phyloP scores from a whole-genome alignment of 2,797 vertebrate genomes.

The Balearica regulorum region DNA sequence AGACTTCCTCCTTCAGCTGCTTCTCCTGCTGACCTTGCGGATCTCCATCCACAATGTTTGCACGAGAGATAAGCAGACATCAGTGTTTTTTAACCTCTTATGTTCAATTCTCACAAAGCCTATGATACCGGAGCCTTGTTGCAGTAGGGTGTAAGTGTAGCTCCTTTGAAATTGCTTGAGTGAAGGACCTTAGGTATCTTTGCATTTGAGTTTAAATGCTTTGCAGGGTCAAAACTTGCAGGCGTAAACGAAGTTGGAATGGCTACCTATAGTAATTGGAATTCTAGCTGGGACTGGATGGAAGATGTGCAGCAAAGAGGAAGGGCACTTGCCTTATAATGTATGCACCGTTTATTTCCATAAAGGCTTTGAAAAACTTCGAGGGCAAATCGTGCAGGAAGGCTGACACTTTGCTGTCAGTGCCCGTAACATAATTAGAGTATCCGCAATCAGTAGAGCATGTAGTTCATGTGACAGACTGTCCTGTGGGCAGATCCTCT shows the following conservation, averaged over 20 bases:
- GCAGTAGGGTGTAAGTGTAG: background rate
- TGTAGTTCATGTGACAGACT: slow-evolving; percentile 39
- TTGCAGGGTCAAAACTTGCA: background rate
- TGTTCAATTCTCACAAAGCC: no score
- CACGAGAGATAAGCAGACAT: no score
- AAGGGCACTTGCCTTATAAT: background rate
- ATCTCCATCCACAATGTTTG: no score
- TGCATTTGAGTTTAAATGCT: background rate
- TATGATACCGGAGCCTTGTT: rapidly evolving
- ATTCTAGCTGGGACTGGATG: background rate
- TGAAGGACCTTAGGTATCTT: background rate
- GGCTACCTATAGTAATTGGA: background rate
- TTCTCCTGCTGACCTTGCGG: no score
- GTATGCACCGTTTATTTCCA: slow-evolving; percentile 7
- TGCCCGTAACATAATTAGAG: slow-evolving; percentile 12
- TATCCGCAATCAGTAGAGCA: slow-evolving; percentile 19
- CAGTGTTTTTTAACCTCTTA: no score
- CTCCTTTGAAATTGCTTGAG: background rate
- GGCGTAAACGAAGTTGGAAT: background rate
- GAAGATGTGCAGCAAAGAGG: background rate
- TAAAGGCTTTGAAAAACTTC: background rate
- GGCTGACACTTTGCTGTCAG: slow-evolving; percentile 13
- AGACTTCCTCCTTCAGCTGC: no score
- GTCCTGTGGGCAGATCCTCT: slow-evolving; percentile 17
- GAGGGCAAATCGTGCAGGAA: background rate